Evolutionary conservation across 1,140 invertebrate genomes (phyloP).

Genomic region (Sycophila sp.): DNA sequence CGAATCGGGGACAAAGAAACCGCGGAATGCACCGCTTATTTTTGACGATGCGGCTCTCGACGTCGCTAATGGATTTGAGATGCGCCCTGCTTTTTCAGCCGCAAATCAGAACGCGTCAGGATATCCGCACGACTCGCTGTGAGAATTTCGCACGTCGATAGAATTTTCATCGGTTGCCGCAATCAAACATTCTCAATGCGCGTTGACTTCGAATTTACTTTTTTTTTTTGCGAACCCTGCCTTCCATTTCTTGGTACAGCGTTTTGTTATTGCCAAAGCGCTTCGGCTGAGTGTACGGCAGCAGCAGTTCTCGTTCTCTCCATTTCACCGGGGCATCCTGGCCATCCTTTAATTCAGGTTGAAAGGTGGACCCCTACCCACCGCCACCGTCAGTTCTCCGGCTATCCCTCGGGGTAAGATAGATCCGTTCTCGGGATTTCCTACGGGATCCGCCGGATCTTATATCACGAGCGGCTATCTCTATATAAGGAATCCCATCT

Average conservation of each 20-base stretch:
- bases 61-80: background rate
- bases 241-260: too few species aligned
- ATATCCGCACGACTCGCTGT: background rate
- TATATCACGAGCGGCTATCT: slow-evolving; percentile 66
- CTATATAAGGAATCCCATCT: slow-evolving; percentile 62
- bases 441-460: slow-evolving; percentile 66
- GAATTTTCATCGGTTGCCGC: background rate
- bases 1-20: background rate
- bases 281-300: too few species aligned
- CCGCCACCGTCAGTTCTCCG: slow-evolving; percentile 25
- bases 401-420: slow-evolving; percentile 67
- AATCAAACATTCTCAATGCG: background rate
- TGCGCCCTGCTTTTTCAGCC: background rate
- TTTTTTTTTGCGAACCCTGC: background rate
- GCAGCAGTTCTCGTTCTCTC: slow-evolving; percentile 41
- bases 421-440: slow-evolving; percentile 68
- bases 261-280: too few species aligned
- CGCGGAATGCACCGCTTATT: slow-evolving; percentile 8
- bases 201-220: too few species aligned
- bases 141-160: background rate
- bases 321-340: slow-evolving; percentile 53
- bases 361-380: slow-evolving; percentile 63
- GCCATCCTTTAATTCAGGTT: slow-evolving; percentile 67
- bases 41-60: background rate
- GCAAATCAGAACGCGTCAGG: background rate